Conservation (phyloP, 1,140 invertebrate genomes). For the Calliphora vicina region DNA sequence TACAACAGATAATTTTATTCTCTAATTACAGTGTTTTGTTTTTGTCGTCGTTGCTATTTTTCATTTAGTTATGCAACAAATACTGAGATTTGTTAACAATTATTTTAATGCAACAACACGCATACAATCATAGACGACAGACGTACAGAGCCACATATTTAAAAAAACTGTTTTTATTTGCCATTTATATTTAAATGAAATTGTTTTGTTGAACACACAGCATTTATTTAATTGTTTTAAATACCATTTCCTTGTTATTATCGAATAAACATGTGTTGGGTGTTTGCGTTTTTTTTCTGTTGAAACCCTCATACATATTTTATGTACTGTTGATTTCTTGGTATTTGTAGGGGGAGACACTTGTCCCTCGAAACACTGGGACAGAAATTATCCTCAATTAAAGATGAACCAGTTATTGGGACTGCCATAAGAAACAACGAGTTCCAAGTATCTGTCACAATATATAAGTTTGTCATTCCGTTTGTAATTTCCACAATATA, state of each 20-base stretch:
- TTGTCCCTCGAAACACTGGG: too few relatives aligned
- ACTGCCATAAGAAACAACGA: too few relatives aligned
- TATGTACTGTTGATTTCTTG: neutral
- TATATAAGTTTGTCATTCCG: too few relatives aligned
- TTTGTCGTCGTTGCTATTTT: neutral
- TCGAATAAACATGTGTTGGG: neutral
- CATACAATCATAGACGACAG: neutral
- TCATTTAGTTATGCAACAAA: neutral
- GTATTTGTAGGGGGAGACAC: neutral
- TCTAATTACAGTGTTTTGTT: conserved; percentile 5
- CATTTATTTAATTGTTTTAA: conserved; percentile 11
- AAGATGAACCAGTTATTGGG: too few relatives aligned
- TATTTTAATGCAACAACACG: neutral
- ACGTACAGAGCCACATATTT: neutral
- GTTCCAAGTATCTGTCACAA: too few relatives aligned
- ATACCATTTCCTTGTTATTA: conserved; percentile 11
- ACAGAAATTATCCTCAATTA: too few relatives aligned
- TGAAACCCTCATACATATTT: neutral
- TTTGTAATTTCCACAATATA: too few relatives aligned
- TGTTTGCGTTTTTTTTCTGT: neutral
- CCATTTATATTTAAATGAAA: neutral
- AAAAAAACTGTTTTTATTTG: neutral
- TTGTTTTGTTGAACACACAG: conserved; percentile 5
- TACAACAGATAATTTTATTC: neutral
- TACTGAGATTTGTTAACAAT: conserved; percentile 1